phyloP scores from a whole-genome alignment of 30 jellyfish, hydroid and myxozoan genomes.

The Rhopilema esculentum region DNA sequence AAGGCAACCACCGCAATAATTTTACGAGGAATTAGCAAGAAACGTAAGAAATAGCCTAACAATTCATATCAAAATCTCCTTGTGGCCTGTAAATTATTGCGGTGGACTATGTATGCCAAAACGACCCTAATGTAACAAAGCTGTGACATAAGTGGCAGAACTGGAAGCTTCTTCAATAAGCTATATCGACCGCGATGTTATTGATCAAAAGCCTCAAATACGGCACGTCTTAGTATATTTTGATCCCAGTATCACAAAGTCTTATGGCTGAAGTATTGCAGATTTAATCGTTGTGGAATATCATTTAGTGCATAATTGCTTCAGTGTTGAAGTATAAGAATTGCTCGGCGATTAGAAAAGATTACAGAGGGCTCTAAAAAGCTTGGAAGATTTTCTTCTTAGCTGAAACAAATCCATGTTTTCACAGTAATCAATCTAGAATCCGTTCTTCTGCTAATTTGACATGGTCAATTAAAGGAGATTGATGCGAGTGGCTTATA shows the following conservation, averaged over 20 bases:
- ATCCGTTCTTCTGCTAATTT: slow-evolving; percentile 1
- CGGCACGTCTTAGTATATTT: background rate
- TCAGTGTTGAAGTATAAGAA: background rate
- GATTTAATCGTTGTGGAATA: background rate
- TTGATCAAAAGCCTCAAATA: background rate
- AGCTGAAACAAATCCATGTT: slow-evolving; percentile 5
- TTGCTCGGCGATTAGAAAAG: background rate
- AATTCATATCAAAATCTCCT: background rate
- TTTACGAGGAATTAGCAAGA: too few relatives aligned
- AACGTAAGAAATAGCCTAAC: too few relatives aligned
- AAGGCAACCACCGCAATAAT: too few relatives aligned
- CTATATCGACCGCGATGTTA: too few relatives aligned
- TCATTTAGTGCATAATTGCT: background rate
- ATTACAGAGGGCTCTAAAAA: background rate
- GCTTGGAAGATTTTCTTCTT: slow-evolving; percentile 1
- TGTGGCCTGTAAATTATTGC: background rate
- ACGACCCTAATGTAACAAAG: background rate
- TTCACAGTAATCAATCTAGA: slow-evolving; percentile 3
- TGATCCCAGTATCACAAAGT: background rate
- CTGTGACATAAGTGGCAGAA: background rate
- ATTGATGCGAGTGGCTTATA: slow-evolving; percentile 4
- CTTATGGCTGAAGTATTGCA: background rate
- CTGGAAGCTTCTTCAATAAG: too few relatives aligned
- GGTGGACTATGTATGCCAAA: background rate
- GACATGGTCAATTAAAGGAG: background rate